A percentile compares a stretch with the other conserved stretches of the same genome.
phyloP scores from a whole-genome alignment of 2,888 invertebrate species.

The Cabera pusaria region DNA sequence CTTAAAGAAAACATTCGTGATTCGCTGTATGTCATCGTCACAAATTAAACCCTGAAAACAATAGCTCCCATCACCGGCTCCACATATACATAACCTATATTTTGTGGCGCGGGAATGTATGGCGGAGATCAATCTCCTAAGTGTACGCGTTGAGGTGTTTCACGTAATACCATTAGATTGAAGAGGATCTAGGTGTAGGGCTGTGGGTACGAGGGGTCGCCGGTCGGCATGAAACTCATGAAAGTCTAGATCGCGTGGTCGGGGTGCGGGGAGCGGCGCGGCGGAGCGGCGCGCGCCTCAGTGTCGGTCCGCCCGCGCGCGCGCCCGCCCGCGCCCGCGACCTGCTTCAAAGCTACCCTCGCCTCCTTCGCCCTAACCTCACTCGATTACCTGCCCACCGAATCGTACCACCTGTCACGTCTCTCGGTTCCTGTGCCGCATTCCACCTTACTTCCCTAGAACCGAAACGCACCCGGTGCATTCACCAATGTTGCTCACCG shows the following conservation, averaged over 20 bases:
- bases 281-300: slow-evolving; percentile 74
- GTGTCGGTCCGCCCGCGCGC: slow-evolving; percentile 79
- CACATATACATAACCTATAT: slow-evolving; percentile 1
- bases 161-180: slow-evolving; percentile 26
- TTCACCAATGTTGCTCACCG: slow-evolving; percentile 29
- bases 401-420: slow-evolving; percentile 57
- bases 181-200: slow-evolving; percentile 32
- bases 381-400: slow-evolving; percentile 56
- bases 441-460: slow-evolving; percentile 14
- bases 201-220: slow-evolving; percentile 38
- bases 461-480: slow-evolving; percentile 28
- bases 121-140: slow-evolving; percentile 18
- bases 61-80: background rate
- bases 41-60: background rate
- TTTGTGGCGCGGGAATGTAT: slow-evolving; percentile 1
- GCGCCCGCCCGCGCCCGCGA: slow-evolving; percentile 72
- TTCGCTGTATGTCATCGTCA: too few species aligned
- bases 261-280: slow-evolving; percentile 42
- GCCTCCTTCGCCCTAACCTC: slow-evolving; percentile 63
- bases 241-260: slow-evolving; percentile 57
- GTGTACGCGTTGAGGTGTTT: slow-evolving; percentile 15
- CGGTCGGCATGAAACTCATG: too few species aligned
- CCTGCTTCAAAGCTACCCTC: slow-evolving; percentile 65
- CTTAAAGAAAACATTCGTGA: too few species aligned
- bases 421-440: slow-evolving; percentile 22